A percentile compares a stretch with the other conserved stretches of the same genome.
Conservation (phyloP, 2,797 vertebrate species). For the Kryptopterus vitreolus region DNA sequence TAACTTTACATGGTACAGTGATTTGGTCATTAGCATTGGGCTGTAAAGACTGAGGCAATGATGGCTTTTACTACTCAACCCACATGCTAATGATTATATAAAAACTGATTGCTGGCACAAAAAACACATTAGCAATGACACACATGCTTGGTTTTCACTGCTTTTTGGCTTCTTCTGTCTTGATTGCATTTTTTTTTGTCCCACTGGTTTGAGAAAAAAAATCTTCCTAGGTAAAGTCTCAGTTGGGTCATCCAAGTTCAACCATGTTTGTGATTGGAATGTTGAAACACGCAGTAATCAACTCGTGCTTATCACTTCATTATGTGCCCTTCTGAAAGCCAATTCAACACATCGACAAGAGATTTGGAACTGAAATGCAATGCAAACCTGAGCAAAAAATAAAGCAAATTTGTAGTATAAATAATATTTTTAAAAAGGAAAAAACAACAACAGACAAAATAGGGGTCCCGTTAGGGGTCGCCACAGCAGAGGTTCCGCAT, state of each 20-base stretch:
- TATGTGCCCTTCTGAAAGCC: neutral
- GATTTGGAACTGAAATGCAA: neutral
- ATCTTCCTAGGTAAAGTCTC: neutral
- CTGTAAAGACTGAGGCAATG: neutral
- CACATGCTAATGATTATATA: conserved; percentile 10
- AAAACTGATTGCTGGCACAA: neutral
- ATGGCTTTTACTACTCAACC: neutral
- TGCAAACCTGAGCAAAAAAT: neutral
- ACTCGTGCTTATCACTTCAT: neutral
- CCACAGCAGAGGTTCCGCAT: too few species aligned
- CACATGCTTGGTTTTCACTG: neutral
- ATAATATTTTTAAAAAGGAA: neutral
- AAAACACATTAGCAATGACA: neutral
- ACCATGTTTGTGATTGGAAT: neutral
- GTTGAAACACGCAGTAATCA: conserved; percentile 1
- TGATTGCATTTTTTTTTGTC: neutral
- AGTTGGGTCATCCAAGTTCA: conserved; percentile 1
- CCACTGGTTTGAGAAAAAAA: neutral
- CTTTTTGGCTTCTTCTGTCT: neutral
- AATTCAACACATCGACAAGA: neutral
- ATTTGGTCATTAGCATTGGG: neutral
- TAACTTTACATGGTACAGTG: neutral
- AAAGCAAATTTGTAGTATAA: neutral
- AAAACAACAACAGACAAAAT: neutral
- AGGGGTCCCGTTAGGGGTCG: too few species aligned